These are phyloP conservation scores for Hafferia zeledoni DNA, from an alignment of 2,797 vertebrate species.

Conservation along the genomic window DNA sequence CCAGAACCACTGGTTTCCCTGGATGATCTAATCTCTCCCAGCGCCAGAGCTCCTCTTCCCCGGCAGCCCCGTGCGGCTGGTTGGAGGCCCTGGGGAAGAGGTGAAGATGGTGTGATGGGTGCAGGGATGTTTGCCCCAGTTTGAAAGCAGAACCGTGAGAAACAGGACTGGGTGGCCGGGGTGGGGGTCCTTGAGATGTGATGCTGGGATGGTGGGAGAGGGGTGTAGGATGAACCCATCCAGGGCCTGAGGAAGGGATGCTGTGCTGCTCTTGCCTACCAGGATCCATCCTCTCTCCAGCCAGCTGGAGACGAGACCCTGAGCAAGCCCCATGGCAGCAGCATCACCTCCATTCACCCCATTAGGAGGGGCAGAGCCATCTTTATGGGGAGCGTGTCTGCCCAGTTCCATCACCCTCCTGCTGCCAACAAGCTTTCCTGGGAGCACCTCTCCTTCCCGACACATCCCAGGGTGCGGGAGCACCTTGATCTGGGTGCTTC, in stretches of 20 bases:
- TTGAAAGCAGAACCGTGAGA: neutral
- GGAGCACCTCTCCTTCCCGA: neutral
- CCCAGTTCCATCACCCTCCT: accelerated
- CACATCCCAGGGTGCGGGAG: accelerated
- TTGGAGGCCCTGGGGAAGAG: neutral
- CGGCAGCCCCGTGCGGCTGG: neutral
- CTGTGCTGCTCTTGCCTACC: neutral
- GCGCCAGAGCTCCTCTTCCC: neutral
- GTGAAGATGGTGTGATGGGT: neutral
- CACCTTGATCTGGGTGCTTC: neutral
- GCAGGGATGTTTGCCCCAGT: neutral
- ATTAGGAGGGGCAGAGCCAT: neutral
- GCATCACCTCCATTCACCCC: neutral
- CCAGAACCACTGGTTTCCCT: slow-evolving; percentile 65
- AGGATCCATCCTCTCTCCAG: neutral
- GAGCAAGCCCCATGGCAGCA: neutral
- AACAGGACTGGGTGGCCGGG: neutral
- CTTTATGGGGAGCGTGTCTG: accelerated
- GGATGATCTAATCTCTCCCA: slow-evolving; percentile 36
- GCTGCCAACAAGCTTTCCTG: neutral
- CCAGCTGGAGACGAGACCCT: neutral
- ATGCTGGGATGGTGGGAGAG: neutral
- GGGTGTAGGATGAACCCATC: neutral
- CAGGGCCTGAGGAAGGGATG: neutral
- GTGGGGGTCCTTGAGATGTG: neutral